phyloP scores from a whole-genome alignment of 2,888 invertebrate species.

The Epirrhoe alternata region DNA sequence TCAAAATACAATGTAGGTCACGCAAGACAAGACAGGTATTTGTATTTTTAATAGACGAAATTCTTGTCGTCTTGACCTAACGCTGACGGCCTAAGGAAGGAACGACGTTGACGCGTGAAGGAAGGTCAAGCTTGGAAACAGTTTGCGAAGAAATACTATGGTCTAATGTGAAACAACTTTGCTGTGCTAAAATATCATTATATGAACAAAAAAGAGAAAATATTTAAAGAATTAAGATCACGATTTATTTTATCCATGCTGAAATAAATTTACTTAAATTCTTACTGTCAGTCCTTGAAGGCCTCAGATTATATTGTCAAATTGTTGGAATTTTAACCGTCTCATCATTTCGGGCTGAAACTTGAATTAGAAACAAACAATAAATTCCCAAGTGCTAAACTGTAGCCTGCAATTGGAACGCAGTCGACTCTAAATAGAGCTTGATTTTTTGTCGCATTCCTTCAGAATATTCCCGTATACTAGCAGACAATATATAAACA shows the following conservation, averaged over 20 bases:
- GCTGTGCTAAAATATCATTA: constrained; percentile 4
- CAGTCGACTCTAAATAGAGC: constrained; percentile 32
- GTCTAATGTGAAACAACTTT: constrained; percentile 10
- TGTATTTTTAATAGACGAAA: constrained; percentile 61
- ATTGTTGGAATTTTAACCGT: constrained; percentile 4
- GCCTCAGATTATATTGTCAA: background rate
- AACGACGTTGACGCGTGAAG: constrained; percentile 31
- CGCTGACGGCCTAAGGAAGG: constrained; percentile 41
- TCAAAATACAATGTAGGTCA: constrained; percentile 55
- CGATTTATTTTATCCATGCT: too few species aligned
- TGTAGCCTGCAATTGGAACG: constrained; percentile 13
- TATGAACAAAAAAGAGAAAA: background rate
- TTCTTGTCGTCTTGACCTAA: constrained; percentile 54
- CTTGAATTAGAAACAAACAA: background rate
- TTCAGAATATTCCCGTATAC: constrained; percentile 25
- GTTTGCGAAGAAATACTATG: constrained; percentile 27
- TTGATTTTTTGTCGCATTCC: constrained; percentile 32
- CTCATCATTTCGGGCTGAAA: background rate
- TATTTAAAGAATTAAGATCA: background rate
- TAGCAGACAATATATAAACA: constrained; percentile 19
- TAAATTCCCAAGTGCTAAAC: constrained; percentile 4
- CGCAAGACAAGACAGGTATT: constrained; percentile 56
- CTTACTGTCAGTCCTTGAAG: background rate
- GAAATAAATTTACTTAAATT: too few species aligned
- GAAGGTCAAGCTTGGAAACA: constrained; percentile 40